Evolutionary conservation across 2,888 invertebrate genomes (phyloP), one percentile per base, ranked within the genome.

Genomic region (Aproaerema taeniolella): DNA sequence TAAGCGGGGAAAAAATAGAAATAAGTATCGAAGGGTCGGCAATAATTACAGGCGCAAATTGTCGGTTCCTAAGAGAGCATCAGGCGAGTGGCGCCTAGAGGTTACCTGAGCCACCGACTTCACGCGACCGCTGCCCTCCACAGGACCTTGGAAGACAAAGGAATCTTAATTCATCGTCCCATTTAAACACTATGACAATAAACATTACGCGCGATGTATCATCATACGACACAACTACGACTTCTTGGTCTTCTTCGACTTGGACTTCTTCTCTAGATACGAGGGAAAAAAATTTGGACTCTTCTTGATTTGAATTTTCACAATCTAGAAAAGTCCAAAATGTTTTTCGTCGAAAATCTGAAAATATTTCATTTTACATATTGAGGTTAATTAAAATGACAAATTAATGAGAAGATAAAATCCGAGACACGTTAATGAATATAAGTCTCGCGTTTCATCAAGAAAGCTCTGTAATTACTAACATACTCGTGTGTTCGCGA

Each of bases 11-110:
- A 86, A 86, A 86, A 86, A 81, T 83, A 77, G 79, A 82, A 77
- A 83, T 85, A 86, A 86, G 83, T 85, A 86, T 83, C 81, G 85
- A 82, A 83, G 86, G 86, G 86, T 81, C 86, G 74, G 82, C 79
- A 85, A 83, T 86, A 86, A 86, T 86, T 86, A 86, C 81, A 82
- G 80, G 68, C 80, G 77, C 74, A 85, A 85, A 86, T 85, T 83
- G 85, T 76, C 72, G 85, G 86, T 82, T 83, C 75, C 77, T 81
- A 73, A 80, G 63, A 76, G 73, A 69, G 60, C 57, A 67, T 69
- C 59, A 73, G 59, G 56, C 56, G 73, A 67, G 60, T 70, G 86
- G 86, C 85, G 86, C 85, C 86, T 72, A 69, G 54, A 68, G 70
- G 70, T 56, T 73, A 78, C 82, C 82, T 80, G 79, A 62, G 43